Conservation (phyloP, 2,797 vertebrate species). For the Meda fulgida region DNA sequence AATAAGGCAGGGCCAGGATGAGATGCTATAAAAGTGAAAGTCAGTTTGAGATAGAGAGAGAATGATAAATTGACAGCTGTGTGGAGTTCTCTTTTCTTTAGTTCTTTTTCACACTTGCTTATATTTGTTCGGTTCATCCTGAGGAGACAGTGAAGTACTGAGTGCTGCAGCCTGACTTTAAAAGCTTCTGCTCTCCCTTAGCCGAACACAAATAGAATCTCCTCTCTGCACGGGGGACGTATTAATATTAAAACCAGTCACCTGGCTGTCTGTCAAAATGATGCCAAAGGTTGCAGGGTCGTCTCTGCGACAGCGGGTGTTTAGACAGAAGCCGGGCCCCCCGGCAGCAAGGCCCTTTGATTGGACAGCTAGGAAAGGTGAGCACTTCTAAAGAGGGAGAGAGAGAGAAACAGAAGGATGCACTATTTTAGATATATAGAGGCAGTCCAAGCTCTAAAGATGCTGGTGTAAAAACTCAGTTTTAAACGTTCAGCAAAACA, state of each 20-base stretch:
- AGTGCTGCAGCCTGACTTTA: conserved; percentile 48
- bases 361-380: conserved; percentile 58
- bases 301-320: conserved; percentile 55
- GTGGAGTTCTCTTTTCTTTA: neutral
- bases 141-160: conserved; percentile 40
- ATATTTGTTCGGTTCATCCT: conserved; percentile 47
- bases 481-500: neutral
- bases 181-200: conserved; percentile 45
- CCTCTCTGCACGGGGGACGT: conserved; percentile 45
- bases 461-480: neutral
- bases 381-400: conserved; percentile 21
- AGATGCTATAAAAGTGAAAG: conserved; percentile 28
- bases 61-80: conserved; percentile 48
- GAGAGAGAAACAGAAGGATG: neutral
- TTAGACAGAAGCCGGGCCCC: conserved; percentile 61
- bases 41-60: neutral
- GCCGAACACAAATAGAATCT: conserved; percentile 45
- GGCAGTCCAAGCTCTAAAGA: neutral
- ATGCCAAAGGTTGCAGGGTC: conserved; percentile 60
- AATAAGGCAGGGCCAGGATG: conserved; percentile 23
- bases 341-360: conserved; percentile 55
- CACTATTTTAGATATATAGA: conserved; percentile 16
- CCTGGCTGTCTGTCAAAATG: conserved; percentile 59
- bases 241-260: conserved; percentile 64
- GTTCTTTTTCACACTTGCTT: conserved; percentile 41